Percentiles rank a stretch among this genome's conserved stretches.
Conservation (phyloP, 2,888 invertebrate species). For the Epinotia brunnichana region DNA sequence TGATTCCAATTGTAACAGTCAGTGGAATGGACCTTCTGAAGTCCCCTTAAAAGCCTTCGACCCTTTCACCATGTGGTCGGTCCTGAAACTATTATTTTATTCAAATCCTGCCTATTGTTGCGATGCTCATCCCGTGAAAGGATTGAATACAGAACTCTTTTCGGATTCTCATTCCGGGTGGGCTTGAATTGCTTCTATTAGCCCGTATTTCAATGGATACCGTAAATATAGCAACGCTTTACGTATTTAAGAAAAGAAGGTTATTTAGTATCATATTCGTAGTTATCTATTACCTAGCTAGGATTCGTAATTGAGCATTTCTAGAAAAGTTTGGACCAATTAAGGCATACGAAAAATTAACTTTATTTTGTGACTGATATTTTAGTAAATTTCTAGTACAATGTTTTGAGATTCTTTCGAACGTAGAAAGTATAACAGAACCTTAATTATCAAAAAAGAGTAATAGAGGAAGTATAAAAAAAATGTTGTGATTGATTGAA, state of each 20-base stretch:
- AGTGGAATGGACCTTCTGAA: constrained; percentile 27
- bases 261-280: not conserved
- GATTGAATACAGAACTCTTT: constrained; percentile 38
- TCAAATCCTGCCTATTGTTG: constrained; percentile 70
- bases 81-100: constrained; percentile 75
- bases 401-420: no score
- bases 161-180: constrained; percentile 6
- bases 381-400: no score
- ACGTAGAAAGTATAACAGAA: no score
- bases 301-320: no score
- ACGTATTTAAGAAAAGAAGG: not conserved
- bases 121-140: constrained; percentile 44
- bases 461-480: no score
- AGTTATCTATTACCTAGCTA: not conserved
- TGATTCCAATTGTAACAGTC: no score
- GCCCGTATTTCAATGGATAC: constrained; percentile 1
- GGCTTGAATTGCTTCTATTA: constrained; percentile 10
- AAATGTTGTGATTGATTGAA: no score
- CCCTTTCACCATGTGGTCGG: constrained; percentile 61
- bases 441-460: no score
- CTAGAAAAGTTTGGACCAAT: no score
- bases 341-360: no score
- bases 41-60: constrained; percentile 57
- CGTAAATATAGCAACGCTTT: not conserved
- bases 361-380: no score